A percentile compares a stretch with the other conserved stretches of the same genome.
These are phyloP conservation scores for Diachasmimorpha longicaudata DNA, from an alignment of 1,140 invertebrate genomes.

Conservation along the genomic window DNA sequence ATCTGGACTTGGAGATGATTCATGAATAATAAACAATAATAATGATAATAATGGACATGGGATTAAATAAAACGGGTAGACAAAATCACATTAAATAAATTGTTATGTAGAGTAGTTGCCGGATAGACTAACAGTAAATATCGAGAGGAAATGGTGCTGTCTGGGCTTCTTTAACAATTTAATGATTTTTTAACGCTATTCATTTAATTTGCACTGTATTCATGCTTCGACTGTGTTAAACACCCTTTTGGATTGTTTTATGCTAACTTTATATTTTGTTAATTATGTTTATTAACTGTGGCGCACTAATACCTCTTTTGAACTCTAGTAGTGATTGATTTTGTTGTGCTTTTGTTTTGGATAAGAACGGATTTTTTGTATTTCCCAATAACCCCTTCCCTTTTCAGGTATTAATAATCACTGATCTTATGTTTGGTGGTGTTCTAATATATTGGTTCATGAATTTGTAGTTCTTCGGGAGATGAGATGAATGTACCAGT, in stretches of 20 bases:
- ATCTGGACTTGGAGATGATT: constrained; percentile 12
- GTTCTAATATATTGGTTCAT: constrained; percentile 9
- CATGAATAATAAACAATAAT: not conserved
- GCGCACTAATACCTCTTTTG: not conserved
- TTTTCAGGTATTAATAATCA: constrained; percentile 48
- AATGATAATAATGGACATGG: constrained; percentile 13
- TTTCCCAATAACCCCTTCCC: constrained; percentile 41
- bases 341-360: constrained; percentile 25
- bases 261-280: constrained; percentile 3
- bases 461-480: not conserved
- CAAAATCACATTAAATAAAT: constrained; percentile 20
- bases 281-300: constrained; percentile 5
- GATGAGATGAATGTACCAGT: constrained; percentile 47
- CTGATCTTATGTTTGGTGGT: constrained; percentile 58
- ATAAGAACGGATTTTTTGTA: constrained; percentile 53
- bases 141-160: constrained; percentile 31
- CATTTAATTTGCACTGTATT: not conserved
- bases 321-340: constrained; percentile 2
- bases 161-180: constrained; percentile 13
- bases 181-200: not conserved
- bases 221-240: not conserved
- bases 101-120: constrained; percentile 24
- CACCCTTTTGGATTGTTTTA: not conserved
- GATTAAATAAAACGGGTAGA: constrained; percentile 18
- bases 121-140: constrained; percentile 30